Conservation (phyloP, 2,113 vertebrate species). For the Pandion haliaetus region DNA sequence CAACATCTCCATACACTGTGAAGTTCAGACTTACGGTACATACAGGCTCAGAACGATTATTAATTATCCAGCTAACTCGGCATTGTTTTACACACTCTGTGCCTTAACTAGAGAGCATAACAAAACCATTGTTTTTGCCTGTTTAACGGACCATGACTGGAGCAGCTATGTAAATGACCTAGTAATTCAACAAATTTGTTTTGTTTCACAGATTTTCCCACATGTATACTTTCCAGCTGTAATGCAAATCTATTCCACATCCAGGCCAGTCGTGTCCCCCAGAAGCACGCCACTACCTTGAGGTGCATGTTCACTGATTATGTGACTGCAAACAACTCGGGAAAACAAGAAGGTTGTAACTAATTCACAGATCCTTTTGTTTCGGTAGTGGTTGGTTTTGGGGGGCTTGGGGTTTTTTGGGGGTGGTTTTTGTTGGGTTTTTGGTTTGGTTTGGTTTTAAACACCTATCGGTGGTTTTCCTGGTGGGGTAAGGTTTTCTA, state of each 20-base stretch:
- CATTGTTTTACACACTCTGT: constrained; percentile 30
- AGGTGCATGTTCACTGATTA: background rate
- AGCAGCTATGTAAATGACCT: constrained; percentile 52
- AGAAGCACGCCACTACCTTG: background rate
- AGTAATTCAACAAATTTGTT: constrained; percentile 41
- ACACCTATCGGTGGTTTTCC: background rate
- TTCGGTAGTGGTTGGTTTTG: background rate
- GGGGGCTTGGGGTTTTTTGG: too few species aligned
- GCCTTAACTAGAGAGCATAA: constrained; percentile 57
- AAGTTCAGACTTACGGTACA: background rate
- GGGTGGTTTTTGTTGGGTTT: too few species aligned
- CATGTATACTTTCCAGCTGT: constrained; percentile 11
- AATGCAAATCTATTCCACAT: background rate
- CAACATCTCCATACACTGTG: background rate
- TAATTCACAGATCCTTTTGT: background rate
- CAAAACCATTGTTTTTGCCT: constrained; percentile 49
- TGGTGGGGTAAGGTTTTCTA: background rate
- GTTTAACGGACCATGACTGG: constrained; percentile 50
- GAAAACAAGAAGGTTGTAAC: background rate
- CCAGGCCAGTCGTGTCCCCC: background rate
- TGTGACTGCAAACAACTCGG: background rate
- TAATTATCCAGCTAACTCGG: constrained; percentile 44
- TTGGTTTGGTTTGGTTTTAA: background rate
- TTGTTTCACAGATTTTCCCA: constrained; percentile 61
- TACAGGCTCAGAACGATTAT: background rate